Percentiles rank a stretch among this genome's conserved stretches.
phyloP scores from a whole-genome alignment of 2,797 vertebrate genomes.

The Delichon dasypus region DNA sequence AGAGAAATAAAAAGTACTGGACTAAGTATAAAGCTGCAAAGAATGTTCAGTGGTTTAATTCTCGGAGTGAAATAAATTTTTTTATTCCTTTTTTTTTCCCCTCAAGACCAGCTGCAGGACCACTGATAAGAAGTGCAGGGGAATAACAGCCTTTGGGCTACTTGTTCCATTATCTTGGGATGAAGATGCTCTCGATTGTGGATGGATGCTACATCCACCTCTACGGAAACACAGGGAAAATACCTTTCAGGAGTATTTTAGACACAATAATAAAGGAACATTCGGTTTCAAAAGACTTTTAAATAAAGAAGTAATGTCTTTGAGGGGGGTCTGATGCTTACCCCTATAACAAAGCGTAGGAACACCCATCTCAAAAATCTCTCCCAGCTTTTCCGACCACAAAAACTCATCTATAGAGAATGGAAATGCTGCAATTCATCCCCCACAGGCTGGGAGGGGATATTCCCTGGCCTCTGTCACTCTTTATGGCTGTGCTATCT shows the following conservation, averaged over 20 bases:
- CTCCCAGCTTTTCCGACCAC: not conserved
- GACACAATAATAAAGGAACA: not conserved
- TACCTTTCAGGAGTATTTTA: not conserved
- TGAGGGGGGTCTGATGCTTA: not conserved
- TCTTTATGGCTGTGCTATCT: accelerated
- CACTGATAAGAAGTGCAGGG: conserved; percentile 43
- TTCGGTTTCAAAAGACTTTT: not conserved
- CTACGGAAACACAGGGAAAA: not conserved
- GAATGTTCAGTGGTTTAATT: conserved; percentile 9
- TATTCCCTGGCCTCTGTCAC: not conserved
- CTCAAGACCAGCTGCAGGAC: conserved; percentile 40
- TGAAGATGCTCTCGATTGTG: not conserved
- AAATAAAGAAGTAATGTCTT: not conserved
- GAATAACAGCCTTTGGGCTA: not conserved
- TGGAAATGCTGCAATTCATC: not conserved
- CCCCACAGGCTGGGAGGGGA: not conserved
- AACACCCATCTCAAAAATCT: not conserved
- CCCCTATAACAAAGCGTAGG: accelerated
- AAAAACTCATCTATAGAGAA: not conserved
- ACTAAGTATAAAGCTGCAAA: conserved; percentile 8
- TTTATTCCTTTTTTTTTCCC: not conserved
- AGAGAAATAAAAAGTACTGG: not conserved
- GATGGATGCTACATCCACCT: not conserved
- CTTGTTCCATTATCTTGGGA: not conserved
- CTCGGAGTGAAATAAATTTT: not conserved